Conservation (phyloP, 2,797 vertebrate species). For the Rousettus madagascariensis region DNA sequence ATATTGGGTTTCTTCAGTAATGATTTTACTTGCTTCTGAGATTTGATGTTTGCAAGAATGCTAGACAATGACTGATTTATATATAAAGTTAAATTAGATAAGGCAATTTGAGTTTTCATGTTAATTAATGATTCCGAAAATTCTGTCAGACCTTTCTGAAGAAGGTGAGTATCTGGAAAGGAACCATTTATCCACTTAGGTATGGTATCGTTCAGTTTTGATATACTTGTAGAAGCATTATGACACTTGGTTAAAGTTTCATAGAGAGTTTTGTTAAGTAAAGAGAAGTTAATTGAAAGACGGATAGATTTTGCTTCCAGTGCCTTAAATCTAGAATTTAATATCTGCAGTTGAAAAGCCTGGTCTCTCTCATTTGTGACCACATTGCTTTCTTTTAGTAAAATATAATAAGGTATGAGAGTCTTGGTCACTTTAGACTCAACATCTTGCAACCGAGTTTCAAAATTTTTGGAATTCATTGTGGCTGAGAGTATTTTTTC, state of each 20-base stretch:
- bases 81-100: slow-evolving; percentile 83
- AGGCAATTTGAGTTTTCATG: slow-evolving; percentile 77
- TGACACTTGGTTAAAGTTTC: slow-evolving; percentile 80
- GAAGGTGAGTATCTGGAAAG: slow-evolving; percentile 77
- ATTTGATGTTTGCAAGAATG: slow-evolving; percentile 69
- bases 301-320: slow-evolving; percentile 84
- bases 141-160: slow-evolving; percentile 83
- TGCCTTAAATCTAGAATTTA: slow-evolving; percentile 85
- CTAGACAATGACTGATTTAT: slow-evolving; percentile 70
- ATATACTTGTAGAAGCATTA: slow-evolving; percentile 72
- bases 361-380: slow-evolving; percentile 75
- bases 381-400: slow-evolving; percentile 69
- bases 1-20: slow-evolving; percentile 77
- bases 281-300: slow-evolving; percentile 80
- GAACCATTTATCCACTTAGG: slow-evolving; percentile 76
- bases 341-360: slow-evolving; percentile 80
- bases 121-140: slow-evolving; percentile 82
- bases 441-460: slow-evolving; percentile 79
- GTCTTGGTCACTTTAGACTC: slow-evolving; percentile 84
- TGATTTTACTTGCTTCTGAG: slow-evolving; percentile 83
- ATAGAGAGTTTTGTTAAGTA: slow-evolving; percentile 83
- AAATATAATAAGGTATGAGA: slow-evolving; percentile 79
- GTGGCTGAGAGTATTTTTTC: slow-evolving; percentile 70
- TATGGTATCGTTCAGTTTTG: slow-evolving; percentile 78
- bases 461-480: slow-evolving; percentile 71